Base-by-base conservation (phyloP, 1,140 invertebrate genomes). In the Ostrea denselamellosa region DNA sequence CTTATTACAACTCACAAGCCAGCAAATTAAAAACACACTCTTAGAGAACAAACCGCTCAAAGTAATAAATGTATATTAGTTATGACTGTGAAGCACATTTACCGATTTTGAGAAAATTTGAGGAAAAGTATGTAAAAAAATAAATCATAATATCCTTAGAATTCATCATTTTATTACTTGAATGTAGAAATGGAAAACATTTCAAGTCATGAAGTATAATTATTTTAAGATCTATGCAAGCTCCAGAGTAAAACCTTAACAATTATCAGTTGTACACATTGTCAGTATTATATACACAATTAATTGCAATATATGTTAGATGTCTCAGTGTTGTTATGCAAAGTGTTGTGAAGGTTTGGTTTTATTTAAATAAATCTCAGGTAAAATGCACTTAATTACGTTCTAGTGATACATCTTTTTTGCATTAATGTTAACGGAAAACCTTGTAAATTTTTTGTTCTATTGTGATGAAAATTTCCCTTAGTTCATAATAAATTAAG, bases 321-420 rank as follows among this genome's bases (percentile, higher is more conserved):
- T 77, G 68, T 77, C 68, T 77, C 68, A 77, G 28, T 77, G 68
- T 77, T 77, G 68, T 62, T 62, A 62, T 77, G 68, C 68, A 77
- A 28, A 77, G 9, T 77, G 68, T 77, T 77, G 68, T 77, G 68
- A 77, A 77, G n/a, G 3, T 68, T 68, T 77, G 25, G 25, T 77
- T 77, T 77, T 62, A 7, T 62, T 25, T 34, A 77, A 77, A 28
- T 77, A 77, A 77, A 77, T 28, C 68, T 77, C 68, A 77, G 68
- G 68, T 77, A 77, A 77, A 77, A 62, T 62, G 56, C 56, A 62
- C 28, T 77, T 28, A 77, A 10, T 8, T 77, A 77, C 34, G 22
- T 28, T 77, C 56, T 28, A 44, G 68, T 77, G 68, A 77, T 77
- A 28, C 14, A 25, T 28, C 68, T 10, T 62, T 77, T 22, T 22